Conservation (phyloP, 2,888 invertebrate genomes). For the Formica aserva region DNA sequence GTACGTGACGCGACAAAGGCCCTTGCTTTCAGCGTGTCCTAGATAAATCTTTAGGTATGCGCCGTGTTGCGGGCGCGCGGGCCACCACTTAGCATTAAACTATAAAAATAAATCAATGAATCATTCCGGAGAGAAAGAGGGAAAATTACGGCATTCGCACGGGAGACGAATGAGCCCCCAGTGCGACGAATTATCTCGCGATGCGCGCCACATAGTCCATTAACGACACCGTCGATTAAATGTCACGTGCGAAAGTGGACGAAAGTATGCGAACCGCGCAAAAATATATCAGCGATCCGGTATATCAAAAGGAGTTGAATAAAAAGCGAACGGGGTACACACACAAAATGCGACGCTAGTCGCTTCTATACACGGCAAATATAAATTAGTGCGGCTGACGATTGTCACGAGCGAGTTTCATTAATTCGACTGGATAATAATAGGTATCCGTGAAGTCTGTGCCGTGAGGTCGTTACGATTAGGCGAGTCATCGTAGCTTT, state of each 20-base stretch:
- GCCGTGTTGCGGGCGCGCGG: not conserved
- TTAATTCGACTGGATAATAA: constrained; percentile 61
- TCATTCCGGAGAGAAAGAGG: constrained; percentile 23
- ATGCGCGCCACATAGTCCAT: constrained; percentile 12
- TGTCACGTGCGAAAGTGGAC: not conserved
- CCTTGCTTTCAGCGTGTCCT: constrained; percentile 19
- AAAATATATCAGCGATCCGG: constrained; percentile 7
- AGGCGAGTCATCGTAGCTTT: constrained; percentile 69
- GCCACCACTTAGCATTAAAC: constrained; percentile 30
- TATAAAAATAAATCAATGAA: constrained; percentile 65
- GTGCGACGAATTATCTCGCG: constrained; percentile 35
- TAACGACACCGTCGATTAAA: constrained; percentile 42
- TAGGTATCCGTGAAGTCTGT: constrained; percentile 58
- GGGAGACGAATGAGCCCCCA: constrained; percentile 17
- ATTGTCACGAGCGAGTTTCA: constrained; percentile 50
- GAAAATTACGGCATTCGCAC: constrained; percentile 36
- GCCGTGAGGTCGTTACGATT: constrained; percentile 59
- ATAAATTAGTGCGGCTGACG: constrained; percentile 18
- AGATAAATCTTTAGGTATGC: constrained; percentile 59
- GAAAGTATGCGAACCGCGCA: not conserved
- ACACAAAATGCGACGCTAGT: not conserved
- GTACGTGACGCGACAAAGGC: constrained; percentile 32
- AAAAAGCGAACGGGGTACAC: no score
- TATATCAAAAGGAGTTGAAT: not conserved
- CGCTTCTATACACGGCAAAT: not conserved